Base-by-base conservation (phyloP, 2,113 vertebrate species). In the Alligator sinensis region DNA sequence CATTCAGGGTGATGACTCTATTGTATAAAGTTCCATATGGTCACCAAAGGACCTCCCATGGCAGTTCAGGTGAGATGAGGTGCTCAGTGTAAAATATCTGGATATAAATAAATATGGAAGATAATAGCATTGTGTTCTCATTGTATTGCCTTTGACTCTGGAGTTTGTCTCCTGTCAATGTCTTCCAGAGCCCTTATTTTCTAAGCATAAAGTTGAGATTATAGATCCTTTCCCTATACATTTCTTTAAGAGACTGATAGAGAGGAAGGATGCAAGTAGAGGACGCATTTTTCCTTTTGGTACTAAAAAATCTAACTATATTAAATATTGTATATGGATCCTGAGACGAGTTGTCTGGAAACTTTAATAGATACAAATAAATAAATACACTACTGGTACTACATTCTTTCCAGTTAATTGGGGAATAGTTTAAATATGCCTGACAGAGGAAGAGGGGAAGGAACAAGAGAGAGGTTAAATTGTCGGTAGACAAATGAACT, bases 1-100 rank as follows among this genome's bases (percentile, higher is more conserved):
- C 59, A 12, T 77, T 0, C 0, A 4, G 68, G 2, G 1, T 80
- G 7, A 18, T 62, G 58, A 22, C 74, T 21, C 5, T 9, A 2
- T 59, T 93, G 19, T 25, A 22, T 61, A 61, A 80, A 58, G 2
- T 61, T 63, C 55, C 80, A 19, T 24, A 22, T 6, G 74, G 13
- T 86, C 82, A 9, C 58, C 13, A 13, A 27, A 63, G 30, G 24
- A 13, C 81, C 54, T 84, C 17, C 54, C 61, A 21, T 72, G 16
- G 7, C 62, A 12, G 5, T 64, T 77, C 0, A 4, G 4, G 25
- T 17, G 66, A 81, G 38, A 12, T 59, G n/a, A 58, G 27, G 28
- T 55, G 30, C 1, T 34, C 27, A 9, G 64, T 74, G 30, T 54
- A 59, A 70, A 30, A 14, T n/a, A 16, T 16, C 21, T 4, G 16